Evolutionary conservation across 1,140 invertebrate species (phyloP).

Genomic region (Cotesia chilonis): DNA sequence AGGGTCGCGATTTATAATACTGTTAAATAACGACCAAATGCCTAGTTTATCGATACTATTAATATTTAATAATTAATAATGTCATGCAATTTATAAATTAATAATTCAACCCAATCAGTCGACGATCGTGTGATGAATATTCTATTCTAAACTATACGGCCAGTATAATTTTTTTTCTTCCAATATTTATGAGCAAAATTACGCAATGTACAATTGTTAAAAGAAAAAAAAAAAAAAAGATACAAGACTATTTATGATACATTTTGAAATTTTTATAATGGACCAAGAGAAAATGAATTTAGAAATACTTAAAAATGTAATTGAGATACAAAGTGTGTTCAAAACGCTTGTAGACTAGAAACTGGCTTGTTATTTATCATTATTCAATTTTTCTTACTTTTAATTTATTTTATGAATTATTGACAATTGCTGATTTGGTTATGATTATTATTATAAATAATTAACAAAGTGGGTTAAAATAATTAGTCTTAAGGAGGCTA

Average conservation of each 20-base stretch:
- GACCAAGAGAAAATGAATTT: constrained; percentile 5
- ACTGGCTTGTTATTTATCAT: constrained; percentile 25
- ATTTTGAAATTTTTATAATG: neutral
- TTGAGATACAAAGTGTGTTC: constrained; percentile 41
- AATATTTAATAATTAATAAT: too few relatives aligned
- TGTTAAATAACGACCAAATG: too few relatives aligned
- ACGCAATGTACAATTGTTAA: constrained; percentile 18
- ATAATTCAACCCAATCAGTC: too few relatives aligned
- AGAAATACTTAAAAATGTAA: constrained; percentile 13
- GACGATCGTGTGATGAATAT: too few relatives aligned
- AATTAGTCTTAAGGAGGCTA: constrained; percentile 28
- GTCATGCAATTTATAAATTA: too few relatives aligned
- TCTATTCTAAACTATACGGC: too few relatives aligned
- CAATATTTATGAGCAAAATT: too few relatives aligned
- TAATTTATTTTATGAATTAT: neutral
- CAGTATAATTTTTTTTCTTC: too few relatives aligned
- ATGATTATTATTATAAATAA: constrained; percentile 18
- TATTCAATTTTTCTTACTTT: too few relatives aligned
- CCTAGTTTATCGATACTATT: too few relatives aligned
- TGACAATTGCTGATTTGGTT: constrained; percentile 8
- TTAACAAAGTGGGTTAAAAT: constrained; percentile 23
- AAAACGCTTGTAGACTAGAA: constrained; percentile 29
- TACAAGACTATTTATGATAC: neutral
- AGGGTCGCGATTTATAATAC: too few relatives aligned
- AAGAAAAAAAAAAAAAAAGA: constrained; percentile 11